A percentile compares a stretch with the other conserved stretches of the same genome.
phyloP scores from a whole-genome alignment of 2,888 invertebrate species.

The Calephelis perditalis region DNA sequence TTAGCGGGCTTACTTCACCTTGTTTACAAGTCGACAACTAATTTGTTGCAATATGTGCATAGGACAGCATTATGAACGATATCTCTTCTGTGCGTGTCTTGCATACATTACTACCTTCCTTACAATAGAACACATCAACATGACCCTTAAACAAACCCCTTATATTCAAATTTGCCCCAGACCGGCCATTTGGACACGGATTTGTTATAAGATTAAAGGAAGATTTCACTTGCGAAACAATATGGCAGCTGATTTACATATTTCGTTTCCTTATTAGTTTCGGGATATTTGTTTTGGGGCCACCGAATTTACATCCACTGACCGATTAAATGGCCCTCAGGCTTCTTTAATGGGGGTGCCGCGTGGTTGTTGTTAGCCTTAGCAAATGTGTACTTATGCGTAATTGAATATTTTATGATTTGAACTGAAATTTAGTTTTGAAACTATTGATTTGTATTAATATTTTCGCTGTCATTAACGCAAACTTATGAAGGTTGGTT shows the following conservation, averaged over 20 bases:
- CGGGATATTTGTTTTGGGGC: constrained; percentile 78
- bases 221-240: constrained; percentile 79
- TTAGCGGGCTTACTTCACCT: constrained; percentile 69
- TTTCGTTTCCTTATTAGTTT: constrained; percentile 79
- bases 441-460: constrained; percentile 32
- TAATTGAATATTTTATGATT: constrained; percentile 77
- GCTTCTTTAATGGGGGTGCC: constrained; percentile 78
- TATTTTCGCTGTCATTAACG: not conserved
- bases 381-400: constrained; percentile 77
- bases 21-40: constrained; percentile 78
- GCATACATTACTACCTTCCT: constrained; percentile 71
- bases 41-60: constrained; percentile 80
- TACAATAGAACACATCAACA: constrained; percentile 55
- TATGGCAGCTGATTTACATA: constrained; percentile 78
- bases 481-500: constrained; percentile 1
- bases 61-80: constrained; percentile 75
- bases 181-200: constrained; percentile 78
- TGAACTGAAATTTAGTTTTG: constrained; percentile 61
- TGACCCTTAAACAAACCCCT: constrained; percentile 69
- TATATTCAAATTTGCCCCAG: constrained; percentile 72
- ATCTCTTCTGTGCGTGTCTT: constrained; percentile 74
- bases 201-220: constrained; percentile 80
- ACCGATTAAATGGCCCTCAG: constrained; percentile 79
- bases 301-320: constrained; percentile 76
- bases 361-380: constrained; percentile 77